A percentile compares a stretch with the other conserved stretches of the same genome.
Conservation (phyloP, 2,888 invertebrate genomes). For the Lasioglossum villosulum region DNA sequence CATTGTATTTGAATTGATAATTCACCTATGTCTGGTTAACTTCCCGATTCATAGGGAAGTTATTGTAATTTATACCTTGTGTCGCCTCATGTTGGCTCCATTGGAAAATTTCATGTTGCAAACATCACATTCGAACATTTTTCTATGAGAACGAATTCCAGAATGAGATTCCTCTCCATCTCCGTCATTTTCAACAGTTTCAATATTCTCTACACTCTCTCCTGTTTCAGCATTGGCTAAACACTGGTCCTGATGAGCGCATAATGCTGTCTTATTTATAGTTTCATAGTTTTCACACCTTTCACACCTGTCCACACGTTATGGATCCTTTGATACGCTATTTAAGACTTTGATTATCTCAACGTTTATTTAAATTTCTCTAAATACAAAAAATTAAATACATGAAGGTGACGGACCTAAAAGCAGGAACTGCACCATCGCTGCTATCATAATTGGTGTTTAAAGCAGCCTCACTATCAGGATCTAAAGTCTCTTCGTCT, state of each 20-base stretch:
- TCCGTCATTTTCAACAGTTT: conserved; percentile 85
- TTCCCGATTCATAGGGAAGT: too few relatives aligned
- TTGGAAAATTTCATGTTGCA: conserved; percentile 99
- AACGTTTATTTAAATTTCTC: conserved; percentile 38
- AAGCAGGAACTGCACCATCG: conserved; percentile 85
- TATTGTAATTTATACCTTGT: conserved; percentile 91
- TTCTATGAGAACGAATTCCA: conserved; percentile 88
- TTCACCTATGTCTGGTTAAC: neutral
- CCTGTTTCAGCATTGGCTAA: conserved; percentile 84
- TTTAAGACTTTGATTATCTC: conserved; percentile 55
- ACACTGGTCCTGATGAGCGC: conserved; percentile 91
- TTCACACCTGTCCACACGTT: conserved; percentile 87
- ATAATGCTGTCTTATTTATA: conserved; percentile 89
- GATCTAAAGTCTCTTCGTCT: conserved; percentile 84
- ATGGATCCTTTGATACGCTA: conserved; percentile 54
- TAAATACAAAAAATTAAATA: conserved; percentile 32
- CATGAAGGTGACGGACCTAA: conserved; percentile 73
- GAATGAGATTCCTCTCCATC: conserved; percentile 82
- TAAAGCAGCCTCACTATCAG: conserved; percentile 85
- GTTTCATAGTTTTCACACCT: conserved; percentile 94
- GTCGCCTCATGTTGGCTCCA: conserved; percentile 97
- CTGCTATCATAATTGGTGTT: conserved; percentile 87
- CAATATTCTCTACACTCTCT: conserved; percentile 81
- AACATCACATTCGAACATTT: conserved; percentile 97
- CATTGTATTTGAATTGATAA: neutral